Evolutionary conservation across 2,888 invertebrate species (phyloP).

Genomic region (Cheilosia variabilis): DNA sequence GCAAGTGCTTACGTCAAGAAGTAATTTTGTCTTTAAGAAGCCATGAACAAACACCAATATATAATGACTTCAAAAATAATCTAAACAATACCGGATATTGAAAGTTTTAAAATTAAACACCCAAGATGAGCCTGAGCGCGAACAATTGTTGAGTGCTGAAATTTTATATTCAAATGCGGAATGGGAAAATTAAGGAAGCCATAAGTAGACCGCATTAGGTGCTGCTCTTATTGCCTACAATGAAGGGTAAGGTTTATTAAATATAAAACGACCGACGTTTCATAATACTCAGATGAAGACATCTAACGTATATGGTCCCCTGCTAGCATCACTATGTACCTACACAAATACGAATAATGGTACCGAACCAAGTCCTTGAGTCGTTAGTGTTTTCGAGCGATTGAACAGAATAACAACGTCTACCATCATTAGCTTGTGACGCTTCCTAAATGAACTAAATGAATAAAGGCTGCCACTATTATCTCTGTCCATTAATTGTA

Average conservation of each 20-base stretch:
- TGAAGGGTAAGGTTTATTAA: neutral
- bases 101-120: neutral
- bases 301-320: neutral
- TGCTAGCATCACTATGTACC: neutral
- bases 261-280: neutral
- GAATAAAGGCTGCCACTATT: neutral
- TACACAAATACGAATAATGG: neutral
- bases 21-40: too few relatives aligned
- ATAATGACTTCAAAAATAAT: too few relatives aligned
- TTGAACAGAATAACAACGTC: neutral
- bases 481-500: neutral
- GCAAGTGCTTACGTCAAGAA: too few relatives aligned
- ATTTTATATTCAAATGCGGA: neutral
- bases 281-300: too few relatives aligned
- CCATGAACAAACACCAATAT: too few relatives aligned
- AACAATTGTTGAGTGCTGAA: neutral
- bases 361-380: neutral
- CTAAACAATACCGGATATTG: neutral
- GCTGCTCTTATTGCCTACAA: neutral
- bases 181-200: neutral
- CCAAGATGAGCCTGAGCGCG: neutral
- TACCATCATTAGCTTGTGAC: neutral
- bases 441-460: neutral
- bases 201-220: neutral
- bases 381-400: neutral